Percentiles rank a stretch among this genome's conserved stretches.
Conservation (phyloP, 2,797 vertebrate species). For the Tokudaia muenninki region DNA sequence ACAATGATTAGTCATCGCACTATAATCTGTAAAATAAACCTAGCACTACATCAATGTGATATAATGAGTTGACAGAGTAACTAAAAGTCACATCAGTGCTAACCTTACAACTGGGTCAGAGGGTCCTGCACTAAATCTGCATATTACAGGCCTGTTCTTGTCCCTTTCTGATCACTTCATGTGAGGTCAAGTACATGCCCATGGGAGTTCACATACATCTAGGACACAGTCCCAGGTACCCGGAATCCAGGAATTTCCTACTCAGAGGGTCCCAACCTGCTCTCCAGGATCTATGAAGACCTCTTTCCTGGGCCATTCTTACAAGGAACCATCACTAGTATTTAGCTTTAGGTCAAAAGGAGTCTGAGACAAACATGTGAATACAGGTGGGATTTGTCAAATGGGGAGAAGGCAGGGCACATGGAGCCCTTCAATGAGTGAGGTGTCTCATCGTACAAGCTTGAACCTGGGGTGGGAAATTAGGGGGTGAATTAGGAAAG, state of each 20-base stretch:
- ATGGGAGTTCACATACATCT: not conserved
- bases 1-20: not conserved
- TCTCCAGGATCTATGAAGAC: constrained; percentile 5
- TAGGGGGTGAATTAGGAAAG: not conserved
- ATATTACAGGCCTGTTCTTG: not conserved
- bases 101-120: not conserved
- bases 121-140: not conserved
- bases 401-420: not conserved
- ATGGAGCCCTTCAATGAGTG: not conserved
- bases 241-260: not conserved
- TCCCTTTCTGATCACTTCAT: not conserved
- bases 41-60: not conserved
- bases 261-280: not conserved
- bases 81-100: not conserved
- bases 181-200: not conserved
- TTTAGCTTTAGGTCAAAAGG: not conserved
- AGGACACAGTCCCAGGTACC: not conserved
- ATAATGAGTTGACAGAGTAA: not conserved
- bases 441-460: not conserved
- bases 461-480: not conserved
- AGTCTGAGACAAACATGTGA: not conserved
- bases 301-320: not conserved
- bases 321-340: not conserved
- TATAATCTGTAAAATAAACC: constrained; percentile 45
- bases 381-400: not conserved